A percentile compares a stretch with the other conserved stretches of the same genome.
Evolutionary conservation across 1,140 invertebrate genomes (phyloP).

Genomic region (Notospermus geniculatus): DNA sequence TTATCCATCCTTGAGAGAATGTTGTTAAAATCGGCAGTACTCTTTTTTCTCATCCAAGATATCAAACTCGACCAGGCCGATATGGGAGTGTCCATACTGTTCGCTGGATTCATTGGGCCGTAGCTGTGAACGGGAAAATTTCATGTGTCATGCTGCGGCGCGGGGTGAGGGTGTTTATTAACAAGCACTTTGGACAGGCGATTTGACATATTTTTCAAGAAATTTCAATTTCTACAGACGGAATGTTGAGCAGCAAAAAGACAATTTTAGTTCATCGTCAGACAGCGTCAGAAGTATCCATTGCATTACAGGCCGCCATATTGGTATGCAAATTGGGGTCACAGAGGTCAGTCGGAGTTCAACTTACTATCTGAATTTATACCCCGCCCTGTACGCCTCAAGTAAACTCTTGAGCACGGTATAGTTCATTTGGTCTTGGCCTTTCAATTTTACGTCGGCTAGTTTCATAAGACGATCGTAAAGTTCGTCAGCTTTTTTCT

Average conservation of each 20-base stretch:
- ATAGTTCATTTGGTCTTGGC: constrained; percentile 19
- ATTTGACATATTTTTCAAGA: too few species aligned
- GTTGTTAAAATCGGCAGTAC: background rate
- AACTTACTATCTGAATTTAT: constrained; percentile 19
- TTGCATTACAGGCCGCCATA: too few species aligned
- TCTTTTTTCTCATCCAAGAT: background rate
- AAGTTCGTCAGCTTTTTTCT: constrained; percentile 3
- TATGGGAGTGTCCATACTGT: constrained; percentile 1
- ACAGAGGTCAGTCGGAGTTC: too few species aligned
- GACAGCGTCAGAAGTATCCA: too few species aligned
- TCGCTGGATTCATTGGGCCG: constrained; percentile 4
- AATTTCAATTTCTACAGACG: too few species aligned
- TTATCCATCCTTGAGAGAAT: background rate
- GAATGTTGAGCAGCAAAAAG: too few species aligned
- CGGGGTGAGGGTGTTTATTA: too few species aligned
- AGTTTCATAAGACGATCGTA: background rate
- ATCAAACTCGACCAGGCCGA: background rate
- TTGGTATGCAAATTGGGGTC: too few species aligned
- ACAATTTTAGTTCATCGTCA: too few species aligned
- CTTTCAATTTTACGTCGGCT: background rate
- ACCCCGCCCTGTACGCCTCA: constrained; percentile 23
- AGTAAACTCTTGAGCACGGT: constrained; percentile 18
- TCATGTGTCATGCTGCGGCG: too few species aligned
- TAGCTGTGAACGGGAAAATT: background rate
- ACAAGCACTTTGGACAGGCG: too few species aligned